Conservation (phyloP, 2,113 vertebrate species). For the Ictalurus punctatus region DNA sequence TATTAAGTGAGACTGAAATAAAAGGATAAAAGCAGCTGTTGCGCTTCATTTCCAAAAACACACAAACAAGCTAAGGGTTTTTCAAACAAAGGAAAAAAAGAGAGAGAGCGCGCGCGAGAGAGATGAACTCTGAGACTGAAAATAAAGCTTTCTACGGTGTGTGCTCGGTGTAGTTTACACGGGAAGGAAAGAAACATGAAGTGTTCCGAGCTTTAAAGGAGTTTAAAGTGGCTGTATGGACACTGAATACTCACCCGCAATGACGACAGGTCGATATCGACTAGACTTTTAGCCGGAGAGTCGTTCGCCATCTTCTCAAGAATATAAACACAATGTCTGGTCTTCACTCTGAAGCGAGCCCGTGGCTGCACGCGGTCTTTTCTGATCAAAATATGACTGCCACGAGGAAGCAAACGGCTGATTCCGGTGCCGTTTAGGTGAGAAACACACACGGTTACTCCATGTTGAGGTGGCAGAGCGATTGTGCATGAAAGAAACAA, state of each 20-base stretch:
- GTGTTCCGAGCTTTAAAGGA: not conserved
- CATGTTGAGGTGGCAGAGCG: slow-evolving; percentile 73
- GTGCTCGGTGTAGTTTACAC: not conserved
- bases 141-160: not conserved
- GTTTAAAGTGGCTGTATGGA: not conserved
- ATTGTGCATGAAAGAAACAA: slow-evolving; percentile 26
- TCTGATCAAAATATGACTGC: slow-evolving; percentile 7
- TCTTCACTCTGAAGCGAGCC: slow-evolving; percentile 55
- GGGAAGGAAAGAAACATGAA: rapidly evolving
- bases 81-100: slow-evolving; percentile 66
- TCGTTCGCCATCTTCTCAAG: slow-evolving; percentile 91
- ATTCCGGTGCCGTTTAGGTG: not conserved
- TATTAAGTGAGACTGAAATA: not conserved
- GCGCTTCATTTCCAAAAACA: slow-evolving; percentile 55
- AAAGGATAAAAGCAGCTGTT: slow-evolving; percentile 50
- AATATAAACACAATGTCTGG: slow-evolving; percentile 53
- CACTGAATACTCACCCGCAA: slow-evolving; percentile 80
- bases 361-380: slow-evolving; percentile 27
- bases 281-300: slow-evolving; percentile 93
- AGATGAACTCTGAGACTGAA: slow-evolving; percentile 25
- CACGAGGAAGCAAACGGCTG: slow-evolving; percentile 34
- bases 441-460: slow-evolving; percentile 60
- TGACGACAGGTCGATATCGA: slow-evolving; percentile 92
- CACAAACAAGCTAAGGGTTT: slow-evolving; percentile 49
- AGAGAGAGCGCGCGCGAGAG: not conserved